Base-by-base conservation (phyloP, 2,888 invertebrate genomes). In the Lasius platythorax region DNA sequence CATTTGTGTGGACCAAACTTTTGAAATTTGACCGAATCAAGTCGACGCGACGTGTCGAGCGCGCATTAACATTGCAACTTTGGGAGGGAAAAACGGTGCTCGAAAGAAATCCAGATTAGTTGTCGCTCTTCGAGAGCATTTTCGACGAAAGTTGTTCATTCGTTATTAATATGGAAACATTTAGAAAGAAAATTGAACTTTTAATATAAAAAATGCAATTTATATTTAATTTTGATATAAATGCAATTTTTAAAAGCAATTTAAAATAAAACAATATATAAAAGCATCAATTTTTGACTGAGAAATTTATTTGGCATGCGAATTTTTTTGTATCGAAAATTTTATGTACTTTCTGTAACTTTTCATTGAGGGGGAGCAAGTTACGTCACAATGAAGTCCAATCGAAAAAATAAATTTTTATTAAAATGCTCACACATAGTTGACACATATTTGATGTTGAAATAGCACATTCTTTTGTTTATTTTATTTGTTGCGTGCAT, bases 1-100 rank as follows among this genome's bases (percentile, higher is more conserved):
- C 78, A 82, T 64, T 64, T 82, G 56, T 66, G 40, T 30, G 66
- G 33, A 67, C 37, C 40, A 68, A 84, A 82, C 82, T 84, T 84
- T 73, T 23, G 82, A 74, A 84, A 82, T 74, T 74, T 82, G 33
- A 73, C 72, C 46, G 43, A 64, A 56, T 12, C 79, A 67, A 79
- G 70, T 79, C 43, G 43, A 33, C 70, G 58, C 43, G 43, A 33
- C 70, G 58, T 33, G 70, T 56, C 40, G 43, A 56, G 37, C 43
- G 53, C 43, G 46, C 37, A 63, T 33, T 46, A 75, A 64, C 56
- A 53, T 53, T 37, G 82, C 78, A 83, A 76, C 70, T 85, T 85
- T 40, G 37, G 37, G 12, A 56, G n/a, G 33, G 50, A 72, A 78
- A 78, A 83, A 83, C 58, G 46, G 37, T 50, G 28, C 61, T 30